Conservation (phyloP, 1,140 invertebrate species). For the Rhopalosiphum padi region DNA sequence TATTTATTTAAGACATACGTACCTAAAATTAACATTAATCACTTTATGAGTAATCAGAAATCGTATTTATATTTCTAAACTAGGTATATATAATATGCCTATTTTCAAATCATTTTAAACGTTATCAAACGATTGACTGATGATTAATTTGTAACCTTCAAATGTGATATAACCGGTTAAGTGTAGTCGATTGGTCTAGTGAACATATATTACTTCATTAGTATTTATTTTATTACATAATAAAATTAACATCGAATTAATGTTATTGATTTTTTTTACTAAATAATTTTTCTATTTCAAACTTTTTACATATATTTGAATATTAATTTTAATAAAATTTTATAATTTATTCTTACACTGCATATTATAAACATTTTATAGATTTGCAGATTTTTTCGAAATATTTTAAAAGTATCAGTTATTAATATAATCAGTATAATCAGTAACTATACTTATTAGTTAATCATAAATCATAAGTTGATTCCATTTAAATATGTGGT, state of each 20-base stretch:
- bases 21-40: too few relatives aligned
- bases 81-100: not conserved
- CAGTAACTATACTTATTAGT: not conserved
- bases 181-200: not conserved
- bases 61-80: not conserved
- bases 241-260: not conserved
- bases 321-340: not conserved
- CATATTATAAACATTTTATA: not conserved
- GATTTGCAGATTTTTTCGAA: not conserved
- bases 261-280: not conserved
- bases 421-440: too few relatives aligned
- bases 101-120: not conserved
- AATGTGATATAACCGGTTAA: not conserved
- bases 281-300: not conserved
- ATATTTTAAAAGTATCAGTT: not conserved
- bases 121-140: not conserved
- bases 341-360: not conserved
- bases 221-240: not conserved
- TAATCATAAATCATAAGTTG: not conserved
- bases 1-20: too few relatives aligned
- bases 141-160: constrained; percentile 28
- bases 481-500: not conserved
- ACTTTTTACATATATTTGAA: not conserved
- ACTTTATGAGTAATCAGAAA: not conserved
- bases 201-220: constrained; percentile 9